These are phyloP conservation scores for Calephelis nemesis DNA, from an alignment of 1,140 invertebrate species.

Conservation along the genomic window DNA sequence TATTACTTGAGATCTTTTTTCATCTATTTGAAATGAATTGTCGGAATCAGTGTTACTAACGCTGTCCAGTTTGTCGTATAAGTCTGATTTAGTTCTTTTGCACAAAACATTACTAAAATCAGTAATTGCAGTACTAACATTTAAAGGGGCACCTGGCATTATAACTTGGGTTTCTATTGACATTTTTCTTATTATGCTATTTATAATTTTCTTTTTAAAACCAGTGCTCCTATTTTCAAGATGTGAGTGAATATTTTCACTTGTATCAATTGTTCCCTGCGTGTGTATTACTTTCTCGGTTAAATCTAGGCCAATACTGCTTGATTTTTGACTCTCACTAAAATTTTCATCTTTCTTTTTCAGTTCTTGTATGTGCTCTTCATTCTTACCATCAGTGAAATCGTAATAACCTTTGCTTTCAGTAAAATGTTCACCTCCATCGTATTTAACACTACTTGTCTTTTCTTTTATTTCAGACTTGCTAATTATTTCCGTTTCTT, in stretches of 20 bases:
- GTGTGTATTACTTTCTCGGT: not conserved
- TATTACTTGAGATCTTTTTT: slow-evolving; percentile 64
- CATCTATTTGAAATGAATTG: slow-evolving; percentile 57
- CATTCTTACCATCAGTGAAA: not conserved
- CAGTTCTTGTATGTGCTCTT: not conserved
- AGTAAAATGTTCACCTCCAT: not conserved
- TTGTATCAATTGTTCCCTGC: slow-evolving; percentile 5
- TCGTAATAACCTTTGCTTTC: not conserved
- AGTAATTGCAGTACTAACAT: not conserved
- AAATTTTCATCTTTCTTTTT: not conserved
- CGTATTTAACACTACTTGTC: not conserved
- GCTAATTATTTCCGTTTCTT: too few species aligned
- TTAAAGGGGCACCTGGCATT: not conserved
- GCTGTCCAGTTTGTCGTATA: slow-evolving; percentile 70
- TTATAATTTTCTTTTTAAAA: slow-evolving; percentile 29
- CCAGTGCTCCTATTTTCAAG: not conserved
- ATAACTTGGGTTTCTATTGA: slow-evolving; percentile 5
- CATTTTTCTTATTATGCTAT: slow-evolving; percentile 29
- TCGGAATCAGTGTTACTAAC: slow-evolving; percentile 56
- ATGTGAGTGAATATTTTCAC: not conserved
- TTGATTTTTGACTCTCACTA: not conserved
- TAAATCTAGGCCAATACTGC: not conserved
- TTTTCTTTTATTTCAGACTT: not conserved
- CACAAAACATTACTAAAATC: not conserved
- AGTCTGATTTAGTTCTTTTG: slow-evolving; percentile 32